Evolutionary conservation across 2,888 invertebrate species (phyloP).

Genomic region (Spatulosminthurus flaviceps): DNA sequence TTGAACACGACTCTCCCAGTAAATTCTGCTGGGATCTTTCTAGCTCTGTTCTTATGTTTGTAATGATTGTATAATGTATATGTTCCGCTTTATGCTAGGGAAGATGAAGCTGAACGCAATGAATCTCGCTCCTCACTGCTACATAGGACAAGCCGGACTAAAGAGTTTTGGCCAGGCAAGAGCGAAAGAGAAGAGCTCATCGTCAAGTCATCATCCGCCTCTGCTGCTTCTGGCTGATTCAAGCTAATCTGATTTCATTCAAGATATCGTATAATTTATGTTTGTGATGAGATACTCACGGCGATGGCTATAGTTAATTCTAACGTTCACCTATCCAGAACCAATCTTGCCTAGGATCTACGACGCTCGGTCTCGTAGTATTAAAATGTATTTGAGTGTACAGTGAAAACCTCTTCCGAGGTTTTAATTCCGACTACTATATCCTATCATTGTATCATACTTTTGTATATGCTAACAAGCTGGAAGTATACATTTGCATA

Average conservation of each 20-base stretch:
- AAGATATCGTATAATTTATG: conserved; percentile 18
- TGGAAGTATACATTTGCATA: no score
- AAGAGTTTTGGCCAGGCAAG: not conserved
- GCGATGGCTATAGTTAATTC: conserved; percentile 18
- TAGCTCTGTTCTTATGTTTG: no score
- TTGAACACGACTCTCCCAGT: conserved; percentile 9
- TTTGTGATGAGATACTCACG: conserved; percentile 18
- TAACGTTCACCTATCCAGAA: conserved; percentile 2
- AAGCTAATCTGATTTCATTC: conserved; percentile 18
- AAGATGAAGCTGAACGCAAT: not conserved
- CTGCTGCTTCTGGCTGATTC: conserved; percentile 18
- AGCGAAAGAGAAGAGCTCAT: not conserved
- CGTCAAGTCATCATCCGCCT: conserved; percentile 18
- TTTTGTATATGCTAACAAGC: no score
- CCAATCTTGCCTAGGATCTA: not conserved
- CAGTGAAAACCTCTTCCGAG: no score
- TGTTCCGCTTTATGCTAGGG: not conserved
- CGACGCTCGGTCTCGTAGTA: no score
- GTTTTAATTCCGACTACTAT: no score
- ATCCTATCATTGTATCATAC: no score
- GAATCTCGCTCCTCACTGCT: not conserved
- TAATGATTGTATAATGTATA: no score
- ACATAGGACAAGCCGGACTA: not conserved
- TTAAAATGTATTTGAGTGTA: no score
- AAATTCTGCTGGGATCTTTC: not conserved